A percentile compares a stretch with the other conserved stretches of the same genome.
Conservation (phyloP, 2,113 vertebrate genomes). For the Coryphaenoides rupestris region DNA sequence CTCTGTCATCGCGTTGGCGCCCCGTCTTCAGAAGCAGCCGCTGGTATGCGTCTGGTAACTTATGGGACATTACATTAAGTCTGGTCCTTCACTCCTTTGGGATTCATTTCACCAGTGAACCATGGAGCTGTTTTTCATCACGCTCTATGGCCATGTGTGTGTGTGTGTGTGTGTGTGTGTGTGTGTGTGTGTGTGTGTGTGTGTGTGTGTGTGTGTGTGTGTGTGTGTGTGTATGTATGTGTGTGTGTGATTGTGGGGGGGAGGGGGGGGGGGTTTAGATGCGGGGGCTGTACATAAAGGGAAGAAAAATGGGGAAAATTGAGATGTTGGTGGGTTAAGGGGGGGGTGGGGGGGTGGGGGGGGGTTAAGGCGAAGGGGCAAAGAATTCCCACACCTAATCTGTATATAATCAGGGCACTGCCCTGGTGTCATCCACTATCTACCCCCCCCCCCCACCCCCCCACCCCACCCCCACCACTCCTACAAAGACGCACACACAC, state of each 20-base stretch:
- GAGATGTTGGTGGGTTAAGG: not conserved
- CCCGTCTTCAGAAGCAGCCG: no score
- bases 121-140: no score
- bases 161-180: not conserved
- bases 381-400: slow-evolving; percentile 70
- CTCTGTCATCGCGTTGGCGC: no score
- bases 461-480: slow-evolving; percentile 25
- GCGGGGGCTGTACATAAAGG: no score
- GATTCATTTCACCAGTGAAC: no score
- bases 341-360: slow-evolving; percentile 25
- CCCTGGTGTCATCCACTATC: slow-evolving; percentile 52
- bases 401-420: slow-evolving; percentile 72
- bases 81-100: no score
- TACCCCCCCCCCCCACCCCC: slow-evolving; percentile 19
- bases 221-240: not conserved
- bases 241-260: slow-evolving; percentile 1
- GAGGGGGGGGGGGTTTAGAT: slow-evolving; percentile 10
- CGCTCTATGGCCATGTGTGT: not conserved
- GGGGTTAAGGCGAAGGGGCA: slow-evolving; percentile 40
- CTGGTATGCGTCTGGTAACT: no score
- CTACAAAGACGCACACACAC: not conserved
- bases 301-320: no score
- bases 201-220: not conserved
- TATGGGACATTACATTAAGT: no score
- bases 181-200: slow-evolving; percentile 13